Evolutionary conservation across 2,113 vertebrate species (phyloP), one percentile per base, ranked within the genome.

Genomic region (Entomyzon cyanotis): DNA sequence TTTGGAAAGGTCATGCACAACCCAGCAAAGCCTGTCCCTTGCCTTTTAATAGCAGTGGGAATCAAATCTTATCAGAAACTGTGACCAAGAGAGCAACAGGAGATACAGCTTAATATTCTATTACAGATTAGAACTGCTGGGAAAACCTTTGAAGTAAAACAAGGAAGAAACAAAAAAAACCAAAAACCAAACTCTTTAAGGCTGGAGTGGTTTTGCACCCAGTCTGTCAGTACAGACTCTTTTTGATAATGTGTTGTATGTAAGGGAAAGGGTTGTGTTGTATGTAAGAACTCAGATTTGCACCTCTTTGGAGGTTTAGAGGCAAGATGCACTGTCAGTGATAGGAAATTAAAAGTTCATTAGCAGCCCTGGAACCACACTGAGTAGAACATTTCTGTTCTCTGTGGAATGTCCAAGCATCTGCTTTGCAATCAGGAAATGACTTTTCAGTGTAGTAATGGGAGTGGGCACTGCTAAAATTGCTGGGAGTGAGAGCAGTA

Each of bases 1-100:
- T 96, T 62, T 73, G 63, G 31, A 93, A 92, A 97, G 94, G 91
- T 93, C 96, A 95, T 3, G 25, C 39, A 68, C 21, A 7, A 86
- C 74, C 88, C 2, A 4, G 58, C 15, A 17, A 69, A 96, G 83
- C 64, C 94, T 87, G 49, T 65, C 35, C 15, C 76, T 84, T 2
- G 47, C 74, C 87, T 97, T 94, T 96, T 84, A 91, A 96, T 56
- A 95, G 76, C 65, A 85, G 89, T 75, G 53, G 95, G 95, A 95
- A 83, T 93, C 85, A 87, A 91, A 88, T 96, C 91, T 96, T 79
- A 59, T 75, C 80, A 73, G 89, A 87, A 77, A 81, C 89, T 96
- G 44, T 87, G 95, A 85, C 90, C 71, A 95, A 62, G 27, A 87
- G 59, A 96, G 64, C 83, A 47, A 77, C 67, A 62, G 64, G 79